Base-by-base conservation (phyloP, 2,888 invertebrate genomes). In the Hyppa rectilinea region DNA sequence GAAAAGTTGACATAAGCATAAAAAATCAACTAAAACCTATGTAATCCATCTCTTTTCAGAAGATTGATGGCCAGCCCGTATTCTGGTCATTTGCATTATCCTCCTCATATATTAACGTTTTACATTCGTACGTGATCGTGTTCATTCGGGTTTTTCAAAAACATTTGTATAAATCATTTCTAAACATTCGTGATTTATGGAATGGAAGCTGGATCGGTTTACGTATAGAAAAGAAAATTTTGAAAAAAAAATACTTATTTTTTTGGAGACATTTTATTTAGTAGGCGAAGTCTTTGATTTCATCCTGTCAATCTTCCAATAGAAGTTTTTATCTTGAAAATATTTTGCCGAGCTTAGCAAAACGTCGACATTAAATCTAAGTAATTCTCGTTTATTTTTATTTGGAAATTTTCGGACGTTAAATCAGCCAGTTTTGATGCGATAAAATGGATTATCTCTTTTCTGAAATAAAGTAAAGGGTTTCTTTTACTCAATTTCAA, bases 51-150 rank as follows among this genome's bases (percentile, higher is more conserved):
- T 52, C 50, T 62, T 69, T 56, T 31, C 7, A 10, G 36, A 82
- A 78, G 81, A 82, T 81, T 62, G 63, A 81, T 74, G 84, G 45
- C 29, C 53, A 29, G 38, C 29, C 34, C 38, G 29, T n/a, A 23
- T n/a, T 40, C 17, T 69, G 60, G 71, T 62, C 71, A 66, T 63
- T 53, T 70, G 67, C 70, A 72, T 83, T 63, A 72, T 52, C 31
- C 43, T 36, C 45, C 3, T 56, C 59, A 68, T 59, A 67, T 69
- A 64, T 70, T 65, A 38, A 53, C 34, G 17, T 53, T 72, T 67
- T 40, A 69, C 40, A 65, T 71, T 62, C 58, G 29, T 63, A 68
- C 63, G 65, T 71, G 81, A 71, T 53, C 71, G 61, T 61, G 53
- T 36, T 20, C 58, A 47, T 23, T 52, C 29, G 36, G 26, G 23